phyloP scores from a whole-genome alignment of 2,888 invertebrate species.

The Rhagonycha fulva region DNA sequence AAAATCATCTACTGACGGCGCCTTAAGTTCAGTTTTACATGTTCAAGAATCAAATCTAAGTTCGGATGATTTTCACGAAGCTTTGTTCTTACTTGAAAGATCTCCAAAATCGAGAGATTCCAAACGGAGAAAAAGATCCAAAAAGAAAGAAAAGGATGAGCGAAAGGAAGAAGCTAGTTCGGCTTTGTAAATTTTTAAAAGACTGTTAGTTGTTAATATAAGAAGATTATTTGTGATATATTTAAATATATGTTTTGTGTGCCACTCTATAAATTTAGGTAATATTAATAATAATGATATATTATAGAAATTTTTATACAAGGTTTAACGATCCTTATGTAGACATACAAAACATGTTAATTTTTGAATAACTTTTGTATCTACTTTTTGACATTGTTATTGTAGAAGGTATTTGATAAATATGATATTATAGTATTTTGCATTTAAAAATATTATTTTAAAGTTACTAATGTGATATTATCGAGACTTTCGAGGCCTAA shows the following conservation, averaged over 20 bases:
- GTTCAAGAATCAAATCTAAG: conserved; percentile 62
- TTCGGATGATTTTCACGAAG: conserved; percentile 63
- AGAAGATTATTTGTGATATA: conserved; percentile 45
- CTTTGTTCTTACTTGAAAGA: conserved; percentile 59
- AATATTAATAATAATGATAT: background rate
- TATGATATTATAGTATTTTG: background rate
- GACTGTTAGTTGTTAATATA: conserved; percentile 45
- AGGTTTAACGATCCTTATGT: conserved; percentile 10
- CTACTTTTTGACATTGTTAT: conserved; percentile 25
- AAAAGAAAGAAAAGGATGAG: conserved; percentile 55
- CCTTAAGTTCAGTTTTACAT: conserved; percentile 62
- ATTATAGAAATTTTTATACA: conserved; percentile 22
- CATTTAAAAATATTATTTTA: background rate
- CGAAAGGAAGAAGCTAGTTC: conserved; percentile 57
- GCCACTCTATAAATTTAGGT: conserved; percentile 20
- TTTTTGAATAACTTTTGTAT: conserved; percentile 26
- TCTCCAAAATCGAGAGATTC: conserved; percentile 59
- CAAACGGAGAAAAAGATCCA: conserved; percentile 56
- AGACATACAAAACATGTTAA: conserved; percentile 14
- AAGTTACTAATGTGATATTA: conserved; percentile 20
- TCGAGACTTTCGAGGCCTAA: conserved; percentile 20
- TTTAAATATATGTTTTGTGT: conserved; percentile 20
- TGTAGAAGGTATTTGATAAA: conserved; percentile 24
- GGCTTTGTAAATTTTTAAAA: conserved; percentile 50
- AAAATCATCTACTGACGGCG: conserved; percentile 62